phyloP scores from a whole-genome alignment of 1,140 invertebrate species.

The Lerema accius region DNA sequence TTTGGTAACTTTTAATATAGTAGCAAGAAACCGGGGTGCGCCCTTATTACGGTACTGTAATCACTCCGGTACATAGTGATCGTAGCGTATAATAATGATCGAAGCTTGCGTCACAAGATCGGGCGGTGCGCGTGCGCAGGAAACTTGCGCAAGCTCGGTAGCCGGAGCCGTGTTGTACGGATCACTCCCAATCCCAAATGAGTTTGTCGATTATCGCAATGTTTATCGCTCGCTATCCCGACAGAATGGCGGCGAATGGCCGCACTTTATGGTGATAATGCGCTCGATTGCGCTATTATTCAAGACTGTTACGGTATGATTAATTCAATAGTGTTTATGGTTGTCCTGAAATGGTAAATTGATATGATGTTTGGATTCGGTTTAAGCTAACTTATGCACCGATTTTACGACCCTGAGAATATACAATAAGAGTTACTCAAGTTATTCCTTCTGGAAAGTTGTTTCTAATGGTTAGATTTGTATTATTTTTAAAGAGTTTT shows the following conservation, averaged over 20 bases:
- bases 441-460: too few species aligned
- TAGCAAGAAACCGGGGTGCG: slow-evolving; percentile 43
- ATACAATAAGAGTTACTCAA: too few species aligned
- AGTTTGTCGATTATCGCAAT: slow-evolving; percentile 35
- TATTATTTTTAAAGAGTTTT: too few species aligned
- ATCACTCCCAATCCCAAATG: slow-evolving; percentile 43
- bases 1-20: not conserved
- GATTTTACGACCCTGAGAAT: too few species aligned
- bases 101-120: slow-evolving; percentile 72
- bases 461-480: too few species aligned
- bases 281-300: not conserved
- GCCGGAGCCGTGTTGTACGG: slow-evolving; percentile 41
- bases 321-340: not conserved
- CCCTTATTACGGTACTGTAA: not conserved
- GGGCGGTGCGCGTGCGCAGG: slow-evolving; percentile 55
- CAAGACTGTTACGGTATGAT: not conserved
- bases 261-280: slow-evolving; percentile 13
- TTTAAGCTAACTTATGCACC: too few species aligned
- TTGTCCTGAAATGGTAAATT: too few species aligned
- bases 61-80: slow-evolving; percentile 5
- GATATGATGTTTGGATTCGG: too few species aligned
- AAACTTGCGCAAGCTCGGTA: slow-evolving; percentile 74
- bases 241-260: not conserved
- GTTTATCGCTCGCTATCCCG: slow-evolving; percentile 9
- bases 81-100: slow-evolving; percentile 71